Base-by-base conservation (phyloP, 2,797 vertebrate genomes). In the Gastrophryne carolinensis region DNA sequence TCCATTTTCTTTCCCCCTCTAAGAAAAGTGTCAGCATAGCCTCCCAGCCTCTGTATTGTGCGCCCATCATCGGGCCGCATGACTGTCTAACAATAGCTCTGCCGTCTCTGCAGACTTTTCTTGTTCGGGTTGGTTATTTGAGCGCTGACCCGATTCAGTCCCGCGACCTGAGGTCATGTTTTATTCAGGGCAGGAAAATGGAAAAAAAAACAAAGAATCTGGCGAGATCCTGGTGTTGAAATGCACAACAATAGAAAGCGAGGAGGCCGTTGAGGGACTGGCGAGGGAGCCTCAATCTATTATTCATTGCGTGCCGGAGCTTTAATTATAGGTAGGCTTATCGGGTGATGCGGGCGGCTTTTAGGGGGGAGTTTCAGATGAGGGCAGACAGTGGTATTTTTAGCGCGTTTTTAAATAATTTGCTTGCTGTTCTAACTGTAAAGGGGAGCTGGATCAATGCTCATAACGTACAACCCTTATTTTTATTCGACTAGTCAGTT, bases 121-220 rank as follows among this genome's bases (percentile, higher is more conserved):
- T 85, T 26, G 85, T 81, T 82, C 83, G 81, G 75, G 81, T 85
- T 84, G 90, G n/a, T 89, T 88, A 93, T 87, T 82, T 57, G 90
- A 95, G 87, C 82, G 72, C 83, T 77, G 84, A 73, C 85, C 82
- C 86, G 64, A 85, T 89, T 82, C 82, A 79, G 70, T 82, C 79
- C 73, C 83, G 88, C 85, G 89, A 88, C 89, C 84, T n/a, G 79
- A 86, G 65, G 86, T 89, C 85, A 91, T 95, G 89, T 93, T 95
- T 96, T 92, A 94, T 94, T 94, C 89, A 94, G 73, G 79, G 82
- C 79, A 81, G 81, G 86, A 86, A 89, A 90, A 91, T 89, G 91
- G 91, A 93, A 94, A 93, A 81, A 86, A 86, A 89, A 90, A 91
- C 89, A 91, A 91, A 93, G 94, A 93, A 92, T 89, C 82, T 86